phyloP scores from a whole-genome alignment of 2,797 vertebrate genomes.

The Octomys mimax region DNA sequence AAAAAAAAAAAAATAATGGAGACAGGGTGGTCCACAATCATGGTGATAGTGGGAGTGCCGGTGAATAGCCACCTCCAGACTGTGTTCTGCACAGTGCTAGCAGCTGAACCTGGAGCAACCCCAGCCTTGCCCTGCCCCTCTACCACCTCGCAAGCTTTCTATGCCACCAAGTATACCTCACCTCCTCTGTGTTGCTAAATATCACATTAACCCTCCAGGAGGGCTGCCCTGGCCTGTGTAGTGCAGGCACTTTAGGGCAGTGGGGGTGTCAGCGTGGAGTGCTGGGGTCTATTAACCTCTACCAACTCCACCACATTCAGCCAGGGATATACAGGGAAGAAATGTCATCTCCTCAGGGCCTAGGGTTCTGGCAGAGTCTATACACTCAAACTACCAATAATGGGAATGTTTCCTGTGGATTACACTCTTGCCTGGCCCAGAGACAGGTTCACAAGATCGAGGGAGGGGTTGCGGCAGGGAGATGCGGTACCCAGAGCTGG shows the following conservation, averaged over 20 bases:
- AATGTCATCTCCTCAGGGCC: accelerated
- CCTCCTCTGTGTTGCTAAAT: neutral
- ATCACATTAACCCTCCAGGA: neutral
- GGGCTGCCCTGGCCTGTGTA: neutral
- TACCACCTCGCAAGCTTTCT: neutral
- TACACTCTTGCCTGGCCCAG: accelerated
- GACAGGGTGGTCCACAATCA: neutral
- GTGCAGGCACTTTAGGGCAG: neutral
- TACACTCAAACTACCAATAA: neutral
- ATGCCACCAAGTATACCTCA: neutral
- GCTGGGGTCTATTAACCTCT: neutral
- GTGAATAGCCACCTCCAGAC: neutral
- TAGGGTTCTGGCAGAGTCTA: neutral
- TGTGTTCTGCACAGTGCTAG: neutral
- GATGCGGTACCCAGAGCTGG: accelerated
- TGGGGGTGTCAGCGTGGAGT: accelerated
- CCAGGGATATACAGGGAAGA: neutral
- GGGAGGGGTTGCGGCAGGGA: accelerated
- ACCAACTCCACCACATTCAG: neutral
- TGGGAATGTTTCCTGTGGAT: neutral
- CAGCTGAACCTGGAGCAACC: too few species aligned
- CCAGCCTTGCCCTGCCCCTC: neutral
- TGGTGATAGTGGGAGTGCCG: accelerated
- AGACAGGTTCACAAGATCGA: accelerated
- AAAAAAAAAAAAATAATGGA: too few species aligned